Evolutionary conservation across 1,140 invertebrate species (phyloP).

Genomic region (Andrena cerasifolii): DNA sequence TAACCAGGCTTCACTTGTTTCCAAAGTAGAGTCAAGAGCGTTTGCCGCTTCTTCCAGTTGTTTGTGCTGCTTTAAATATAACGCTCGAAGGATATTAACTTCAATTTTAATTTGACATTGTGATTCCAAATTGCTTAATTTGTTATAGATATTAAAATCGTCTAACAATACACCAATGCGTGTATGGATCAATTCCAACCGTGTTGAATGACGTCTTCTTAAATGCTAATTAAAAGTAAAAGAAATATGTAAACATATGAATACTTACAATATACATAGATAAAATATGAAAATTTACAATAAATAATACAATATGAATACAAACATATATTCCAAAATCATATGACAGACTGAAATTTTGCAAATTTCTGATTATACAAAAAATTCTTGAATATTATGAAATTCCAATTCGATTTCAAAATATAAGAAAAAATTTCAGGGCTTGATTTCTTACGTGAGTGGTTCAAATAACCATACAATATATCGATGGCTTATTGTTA

Average conservation of each 20-base stretch:
- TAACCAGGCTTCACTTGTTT: constrained; percentile 84
- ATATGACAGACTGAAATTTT: too few relatives aligned
- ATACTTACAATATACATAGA: constrained; percentile 19
- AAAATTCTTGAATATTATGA: too few relatives aligned
- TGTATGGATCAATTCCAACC: constrained; percentile 63
- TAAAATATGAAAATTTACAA: constrained; percentile 13
- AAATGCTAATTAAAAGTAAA: constrained; percentile 31
- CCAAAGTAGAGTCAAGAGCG: constrained; percentile 80
- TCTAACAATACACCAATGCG: constrained; percentile 74
- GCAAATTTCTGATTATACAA: too few relatives aligned
- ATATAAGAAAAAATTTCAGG: too few relatives aligned
- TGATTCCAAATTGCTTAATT: constrained; percentile 72
- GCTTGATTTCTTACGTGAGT: too few relatives aligned
- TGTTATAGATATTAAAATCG: constrained; percentile 63
- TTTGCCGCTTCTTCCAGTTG: constrained; percentile 83
- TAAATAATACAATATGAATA: too few relatives aligned
- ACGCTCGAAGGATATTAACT: constrained; percentile 69
- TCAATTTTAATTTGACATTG: constrained; percentile 68
- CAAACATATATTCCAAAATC: too few relatives aligned
- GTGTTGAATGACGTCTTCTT: constrained; percentile 61
- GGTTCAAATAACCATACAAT: too few relatives aligned
- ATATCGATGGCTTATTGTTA: too few relatives aligned
- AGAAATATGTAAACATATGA: constrained; percentile 12
- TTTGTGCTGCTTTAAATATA: constrained; percentile 78
- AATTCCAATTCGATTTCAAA: too few relatives aligned